Evolutionary conservation across 1,140 invertebrate genomes (phyloP), one percentile per base, ranked within the genome.

Genomic region (Andrena cerasifolii): DNA sequence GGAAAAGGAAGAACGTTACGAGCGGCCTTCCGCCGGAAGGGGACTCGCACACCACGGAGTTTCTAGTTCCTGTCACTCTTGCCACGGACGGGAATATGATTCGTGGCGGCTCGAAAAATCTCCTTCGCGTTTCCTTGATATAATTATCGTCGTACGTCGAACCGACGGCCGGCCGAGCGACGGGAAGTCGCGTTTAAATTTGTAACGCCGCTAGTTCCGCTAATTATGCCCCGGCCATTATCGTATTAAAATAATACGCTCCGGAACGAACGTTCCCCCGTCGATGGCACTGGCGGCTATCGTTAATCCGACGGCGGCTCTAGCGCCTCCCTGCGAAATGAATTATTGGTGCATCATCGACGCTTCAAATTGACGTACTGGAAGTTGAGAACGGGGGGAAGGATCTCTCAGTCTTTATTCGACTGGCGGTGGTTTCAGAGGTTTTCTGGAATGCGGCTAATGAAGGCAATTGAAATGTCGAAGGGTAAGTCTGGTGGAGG

Each of bases 61-160:
- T 83, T 83, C 80, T 83, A 83, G 82, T 83, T 83, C 80, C 82
- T 83, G 82, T 83, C 82, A 67, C 70, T 83, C 68, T 40, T 31
- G n/a, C 36, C 36, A 40, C 58, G 33, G 58, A 74, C 75, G 58
- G 65, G 51, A 78, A 68, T 82, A 43, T 62, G 63, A 74, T 73
- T 63, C 47, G 62, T 63, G 70, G 45, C 51, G 45, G 51, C 24
- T 83, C 47, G 65, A 53, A 79, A n/a, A 83, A 58, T 65, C n/a
- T 65, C 62, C 51, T 74, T 78, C 36, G 58, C 28, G 47, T 67
- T 68, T 73, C 56, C 66, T 74, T 73, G 24, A 59, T 72, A 59
- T 76, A 58, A 68, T 68, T 76, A 68, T 68, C 53, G 53, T 67
- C 10, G 53, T 68, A 76, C 73, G 43, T 68, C 73, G 65, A 68